Percentiles rank a stretch among this genome's conserved stretches.
Conservation (phyloP, 2,113 vertebrate species). For the Jacana jacana region DNA sequence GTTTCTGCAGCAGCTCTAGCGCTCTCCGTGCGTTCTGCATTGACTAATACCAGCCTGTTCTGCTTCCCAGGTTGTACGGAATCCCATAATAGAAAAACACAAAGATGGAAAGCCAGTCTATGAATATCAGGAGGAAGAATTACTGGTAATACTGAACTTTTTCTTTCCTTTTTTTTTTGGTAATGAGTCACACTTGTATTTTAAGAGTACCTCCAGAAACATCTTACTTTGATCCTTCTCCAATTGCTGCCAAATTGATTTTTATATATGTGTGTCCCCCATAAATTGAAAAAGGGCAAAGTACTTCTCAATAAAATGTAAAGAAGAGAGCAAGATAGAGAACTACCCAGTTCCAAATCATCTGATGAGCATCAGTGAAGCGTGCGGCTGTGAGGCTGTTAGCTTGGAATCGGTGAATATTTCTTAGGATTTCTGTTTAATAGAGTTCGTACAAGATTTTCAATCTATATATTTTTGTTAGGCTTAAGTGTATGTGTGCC, state of each 20-base stretch:
- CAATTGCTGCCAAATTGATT: background rate
- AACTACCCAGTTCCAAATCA: background rate
- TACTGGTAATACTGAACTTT: constrained; percentile 80
- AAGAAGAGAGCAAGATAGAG: background rate
- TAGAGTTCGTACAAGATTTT: background rate
- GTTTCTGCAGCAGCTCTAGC: too few species aligned
- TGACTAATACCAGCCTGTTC: constrained; percentile 60
- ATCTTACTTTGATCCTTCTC: background rate
- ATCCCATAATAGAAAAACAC: constrained; percentile 93
- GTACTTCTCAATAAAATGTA: background rate
- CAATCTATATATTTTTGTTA: background rate
- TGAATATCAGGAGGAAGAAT: constrained; percentile 97
- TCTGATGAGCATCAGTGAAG: background rate
- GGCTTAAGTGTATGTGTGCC: background rate
- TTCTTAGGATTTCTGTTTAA: background rate
- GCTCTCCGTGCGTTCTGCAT: too few species aligned
- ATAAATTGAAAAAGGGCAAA: background rate
- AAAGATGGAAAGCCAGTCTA: constrained; percentile 92
- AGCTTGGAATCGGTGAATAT: background rate
- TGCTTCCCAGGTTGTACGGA: constrained; percentile 87
- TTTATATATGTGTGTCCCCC: background rate
- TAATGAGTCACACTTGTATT: background rate
- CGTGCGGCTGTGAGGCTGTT: background rate
- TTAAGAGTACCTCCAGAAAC: background rate
- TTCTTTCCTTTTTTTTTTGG: background rate